Base-by-base conservation (phyloP, 1,140 invertebrate species). In the Monochamus saltuarius region DNA sequence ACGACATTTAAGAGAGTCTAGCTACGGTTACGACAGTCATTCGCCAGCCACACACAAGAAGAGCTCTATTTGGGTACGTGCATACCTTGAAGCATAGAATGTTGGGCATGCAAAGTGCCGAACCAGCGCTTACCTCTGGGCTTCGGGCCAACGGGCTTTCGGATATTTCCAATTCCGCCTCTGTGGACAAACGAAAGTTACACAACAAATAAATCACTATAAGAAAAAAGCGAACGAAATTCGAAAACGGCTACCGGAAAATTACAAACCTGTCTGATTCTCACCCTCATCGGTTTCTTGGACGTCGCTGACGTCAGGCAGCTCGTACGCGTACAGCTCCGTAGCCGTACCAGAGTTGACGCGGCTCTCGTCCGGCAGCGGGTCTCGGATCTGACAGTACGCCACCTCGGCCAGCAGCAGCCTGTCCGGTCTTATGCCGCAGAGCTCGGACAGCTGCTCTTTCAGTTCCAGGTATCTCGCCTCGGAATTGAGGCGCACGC, bases 31-130 rank as follows among this genome's bases (percentile, higher is more conserved):
- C 22, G 22, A 29, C 22, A 29, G 22, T 29, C 22, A 29, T 29
- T 2, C 22, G 22, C 22, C 22, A 29, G 22, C 22, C 22, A 29
- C 22, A 16, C 11, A 53, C 14, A 53, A 56, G 17, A 34, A 56
- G 35, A 10, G 34, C 22, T 19, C 53, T 56, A 56, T 43, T 34
- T 35, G 53, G 53, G 40, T 56, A 56, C 71, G 72, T 76, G 73
- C 80, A 79, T 86, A 88, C 86, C 86, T 88, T 87, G 82, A 87
- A 87, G 85, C 86, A 88, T 79, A 87, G 85, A 79, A 87, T 83
- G 83, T 79, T 82, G 79, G 85, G 85, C 85, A 87, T 87, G 86
- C 85, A 87, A 82, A 85, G 81, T 76, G 82, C 78, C 76, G 79
- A 81, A 79, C 82, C 82, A 79, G 82, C 80, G 80, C 85, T 87